These are phyloP conservation scores for Palythoa heliodiscus DNA, from an alignment of 92 coral and sea anemone genomes.

Conservation along the genomic window DNA sequence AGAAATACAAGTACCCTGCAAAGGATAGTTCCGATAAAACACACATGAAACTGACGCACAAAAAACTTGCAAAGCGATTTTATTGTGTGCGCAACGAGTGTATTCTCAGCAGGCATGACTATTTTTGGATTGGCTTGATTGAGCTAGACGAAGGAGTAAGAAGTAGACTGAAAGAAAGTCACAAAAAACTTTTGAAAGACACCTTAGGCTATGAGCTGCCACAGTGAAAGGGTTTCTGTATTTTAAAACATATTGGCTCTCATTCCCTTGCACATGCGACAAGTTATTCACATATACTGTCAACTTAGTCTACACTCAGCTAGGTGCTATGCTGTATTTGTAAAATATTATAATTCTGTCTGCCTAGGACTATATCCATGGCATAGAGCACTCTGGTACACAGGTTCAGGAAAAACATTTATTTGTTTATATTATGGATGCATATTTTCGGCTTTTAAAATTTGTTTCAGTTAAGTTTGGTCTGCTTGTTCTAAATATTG, in stretches of 20 bases:
- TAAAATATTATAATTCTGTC: not conserved
- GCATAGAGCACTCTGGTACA: constrained; percentile 27
- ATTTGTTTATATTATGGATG: constrained; percentile 1
- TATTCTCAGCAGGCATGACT: not conserved
- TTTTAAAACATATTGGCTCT: constrained; percentile 18
- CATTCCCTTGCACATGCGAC: constrained; percentile 26
- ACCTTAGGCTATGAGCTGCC: constrained; percentile 31
- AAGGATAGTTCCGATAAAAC: constrained; percentile 31
- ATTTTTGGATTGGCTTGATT: constrained; percentile 31
- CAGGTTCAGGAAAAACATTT: constrained; percentile 18
- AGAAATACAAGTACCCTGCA: constrained; percentile 56
- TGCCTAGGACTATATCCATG: constrained; percentile 13
- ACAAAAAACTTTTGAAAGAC: constrained; percentile 36
- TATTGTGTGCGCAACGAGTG: constrained; percentile 2
- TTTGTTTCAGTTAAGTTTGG: constrained; percentile 25
- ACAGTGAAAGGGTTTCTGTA: constrained; percentile 24
- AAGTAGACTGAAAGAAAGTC: constrained; percentile 28
- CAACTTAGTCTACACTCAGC: constrained; percentile 25
- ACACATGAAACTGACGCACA: constrained; percentile 14
- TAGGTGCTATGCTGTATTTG: constrained; percentile 22
- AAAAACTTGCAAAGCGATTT: constrained; percentile 10
- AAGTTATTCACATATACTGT: constrained; percentile 27
- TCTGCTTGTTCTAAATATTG: constrained; percentile 35
- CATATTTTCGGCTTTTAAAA: constrained; percentile 1
- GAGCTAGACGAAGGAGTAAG: constrained; percentile 30